A percentile compares a stretch with the other conserved stretches of the same genome.
Conservation (phyloP, 2,888 invertebrate species). For the Hypercompe scribonia region DNA sequence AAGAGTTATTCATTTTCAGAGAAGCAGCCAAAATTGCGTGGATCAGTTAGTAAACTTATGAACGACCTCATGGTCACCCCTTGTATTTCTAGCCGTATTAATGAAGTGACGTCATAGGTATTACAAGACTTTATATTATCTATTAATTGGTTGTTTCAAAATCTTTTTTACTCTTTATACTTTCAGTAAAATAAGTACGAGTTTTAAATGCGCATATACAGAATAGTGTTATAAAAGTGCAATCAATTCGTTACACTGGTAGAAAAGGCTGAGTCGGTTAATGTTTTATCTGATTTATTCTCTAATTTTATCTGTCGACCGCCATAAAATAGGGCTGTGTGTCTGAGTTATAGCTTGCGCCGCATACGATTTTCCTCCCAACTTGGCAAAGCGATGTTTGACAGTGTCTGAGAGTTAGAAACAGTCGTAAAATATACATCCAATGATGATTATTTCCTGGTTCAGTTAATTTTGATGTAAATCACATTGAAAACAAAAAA, state of each 20-base stretch:
- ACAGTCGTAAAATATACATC: not conserved
- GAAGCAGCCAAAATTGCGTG: no score
- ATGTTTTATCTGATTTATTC: conserved; percentile 32
- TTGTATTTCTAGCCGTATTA: not conserved
- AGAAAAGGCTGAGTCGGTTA: conserved; percentile 18
- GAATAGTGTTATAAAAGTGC: conserved; percentile 27
- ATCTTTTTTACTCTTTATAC: not conserved
- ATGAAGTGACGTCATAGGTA: not conserved
- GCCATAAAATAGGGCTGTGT: conserved; percentile 33
- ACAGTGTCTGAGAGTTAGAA: not conserved
- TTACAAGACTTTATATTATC: not conserved
- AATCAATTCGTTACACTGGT: conserved; percentile 15
- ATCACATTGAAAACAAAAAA: not conserved
- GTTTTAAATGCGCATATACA: not conserved
- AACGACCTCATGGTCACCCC: not conserved
- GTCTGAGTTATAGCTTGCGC: conserved; percentile 20
- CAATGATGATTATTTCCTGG: not conserved
- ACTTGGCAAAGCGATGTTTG: not conserved
- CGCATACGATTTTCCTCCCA: conserved; percentile 28
- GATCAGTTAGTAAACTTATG: no score
- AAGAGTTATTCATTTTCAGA: no score
- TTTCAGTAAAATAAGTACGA: not conserved
- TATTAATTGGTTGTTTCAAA: not conserved
- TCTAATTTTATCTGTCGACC: conserved; percentile 29
- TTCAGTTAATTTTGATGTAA: not conserved